Conservation (phyloP, 2,797 vertebrate species). For the Mormyrops attenuatus region DNA sequence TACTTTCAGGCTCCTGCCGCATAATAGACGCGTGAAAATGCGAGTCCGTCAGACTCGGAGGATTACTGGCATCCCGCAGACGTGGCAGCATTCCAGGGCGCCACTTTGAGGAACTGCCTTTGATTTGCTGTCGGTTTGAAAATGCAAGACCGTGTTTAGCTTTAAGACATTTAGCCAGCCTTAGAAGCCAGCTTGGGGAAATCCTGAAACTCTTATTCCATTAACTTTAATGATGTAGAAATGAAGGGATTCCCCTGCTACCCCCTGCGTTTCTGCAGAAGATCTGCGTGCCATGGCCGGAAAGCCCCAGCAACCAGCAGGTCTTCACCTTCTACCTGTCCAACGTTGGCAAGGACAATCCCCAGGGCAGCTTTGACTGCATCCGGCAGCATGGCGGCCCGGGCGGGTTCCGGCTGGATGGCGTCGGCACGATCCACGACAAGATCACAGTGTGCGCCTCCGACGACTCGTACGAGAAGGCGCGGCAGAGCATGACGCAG, state of each 20-base stretch:
- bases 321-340: conserved; percentile 79
- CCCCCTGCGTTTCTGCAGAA: conserved; percentile 51
- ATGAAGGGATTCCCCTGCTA: not conserved
- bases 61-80: not conserved
- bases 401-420: conserved; percentile 60
- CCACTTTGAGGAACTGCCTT: not conserved
- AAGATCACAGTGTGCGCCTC: conserved; percentile 89
- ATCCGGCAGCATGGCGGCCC: conserved; percentile 73
- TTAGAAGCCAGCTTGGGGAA: not conserved
- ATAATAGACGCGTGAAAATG: not conserved
- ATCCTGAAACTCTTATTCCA: not conserved
- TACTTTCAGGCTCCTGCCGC: not conserved
- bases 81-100: not conserved
- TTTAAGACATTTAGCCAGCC: not conserved
- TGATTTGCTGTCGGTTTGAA: not conserved
- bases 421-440: conserved; percentile 74
- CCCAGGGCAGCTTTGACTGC: conserved; percentile 84
- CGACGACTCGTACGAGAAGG: conserved; percentile 88
- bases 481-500: conserved; percentile 82
- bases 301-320: conserved; percentile 55
- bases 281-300: conserved; percentile 71
- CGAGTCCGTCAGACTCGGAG: not conserved
- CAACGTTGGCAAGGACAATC: conserved; percentile 75
- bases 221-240: not conserved
- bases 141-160: not conserved